These are phyloP conservation scores for Xylocampa areola DNA, from an alignment of 2,888 invertebrate genomes.

Conservation along the genomic window DNA sequence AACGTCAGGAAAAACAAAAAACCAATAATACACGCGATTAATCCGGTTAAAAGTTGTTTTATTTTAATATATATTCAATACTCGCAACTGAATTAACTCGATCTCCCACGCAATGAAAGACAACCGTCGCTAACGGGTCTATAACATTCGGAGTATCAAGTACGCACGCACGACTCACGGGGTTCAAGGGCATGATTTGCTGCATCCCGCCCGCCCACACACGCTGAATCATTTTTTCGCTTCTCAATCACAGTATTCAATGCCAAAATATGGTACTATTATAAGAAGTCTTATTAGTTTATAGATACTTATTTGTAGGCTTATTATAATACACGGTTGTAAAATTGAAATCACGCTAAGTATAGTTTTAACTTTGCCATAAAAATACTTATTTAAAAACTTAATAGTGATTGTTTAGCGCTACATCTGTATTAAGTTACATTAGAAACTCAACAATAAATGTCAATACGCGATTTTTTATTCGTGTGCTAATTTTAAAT, in stretches of 20 bases:
- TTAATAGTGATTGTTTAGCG: neutral
- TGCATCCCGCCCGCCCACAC: constrained; percentile 84
- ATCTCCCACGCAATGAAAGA: constrained; percentile 68
- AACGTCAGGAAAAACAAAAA: too few relatives aligned
- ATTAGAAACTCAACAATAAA: constrained; percentile 33
- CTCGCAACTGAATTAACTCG: constrained; percentile 44
- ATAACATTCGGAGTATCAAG: constrained; percentile 55
- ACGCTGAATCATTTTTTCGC: constrained; percentile 77
- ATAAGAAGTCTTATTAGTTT: constrained; percentile 30
- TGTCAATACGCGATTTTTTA: constrained; percentile 63
- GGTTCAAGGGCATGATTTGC: constrained; percentile 81
- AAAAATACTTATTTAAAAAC: neutral
- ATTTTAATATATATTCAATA: constrained; percentile 4
- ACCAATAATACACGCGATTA: too few relatives aligned
- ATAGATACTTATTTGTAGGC: constrained; percentile 12
- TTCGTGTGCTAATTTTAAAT: constrained; percentile 69
- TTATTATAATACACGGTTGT: constrained; percentile 11
- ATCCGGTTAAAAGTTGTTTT: too few relatives aligned
- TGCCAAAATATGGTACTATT: constrained; percentile 71
- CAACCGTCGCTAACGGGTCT: constrained; percentile 63
- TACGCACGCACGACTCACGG: constrained; percentile 67
- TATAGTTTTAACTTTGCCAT: neutral
- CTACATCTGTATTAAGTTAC: neutral
- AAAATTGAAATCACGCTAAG: neutral
- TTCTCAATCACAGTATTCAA: constrained; percentile 72